These are phyloP conservation scores for Perithous albicinctus DNA, from an alignment of 2,888 invertebrate species.

Conservation along the genomic window DNA sequence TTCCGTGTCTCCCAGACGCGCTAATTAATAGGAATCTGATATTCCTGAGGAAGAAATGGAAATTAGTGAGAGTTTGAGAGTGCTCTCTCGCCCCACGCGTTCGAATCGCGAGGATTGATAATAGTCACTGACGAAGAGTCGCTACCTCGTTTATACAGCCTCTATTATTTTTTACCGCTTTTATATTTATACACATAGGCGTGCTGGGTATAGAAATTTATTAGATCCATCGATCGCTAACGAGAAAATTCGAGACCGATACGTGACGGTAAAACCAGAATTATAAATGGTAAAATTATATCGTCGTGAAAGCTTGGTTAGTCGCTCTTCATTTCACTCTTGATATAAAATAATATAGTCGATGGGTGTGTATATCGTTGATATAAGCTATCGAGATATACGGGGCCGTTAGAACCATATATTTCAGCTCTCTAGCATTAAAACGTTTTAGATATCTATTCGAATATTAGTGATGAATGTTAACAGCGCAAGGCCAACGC, in stretches of 20 bases:
- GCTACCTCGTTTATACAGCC: conserved; percentile 20
- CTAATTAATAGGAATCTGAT: conserved; percentile 77
- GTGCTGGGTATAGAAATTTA: conserved; percentile 72
- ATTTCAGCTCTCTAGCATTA: neutral
- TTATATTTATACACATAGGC: conserved; percentile 13
- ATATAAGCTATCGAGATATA: conserved; percentile 21
- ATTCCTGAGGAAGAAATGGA: conserved; percentile 61
- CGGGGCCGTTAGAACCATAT: neutral
- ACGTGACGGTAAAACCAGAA: conserved; percentile 68
- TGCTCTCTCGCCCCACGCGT: neutral
- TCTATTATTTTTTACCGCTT: conserved; percentile 30
- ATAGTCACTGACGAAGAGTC: conserved; percentile 41
- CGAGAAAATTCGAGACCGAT: conserved; percentile 69
- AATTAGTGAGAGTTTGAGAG: conserved; percentile 30
- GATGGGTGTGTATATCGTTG: neutral
- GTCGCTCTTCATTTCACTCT: conserved; percentile 5
- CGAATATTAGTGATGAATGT: neutral
- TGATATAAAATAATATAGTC: neutral
- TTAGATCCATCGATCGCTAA: conserved; percentile 73
- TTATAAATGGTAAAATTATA: conserved; percentile 64
- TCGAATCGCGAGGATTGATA: conserved; percentile 46
- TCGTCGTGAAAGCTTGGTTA: conserved; percentile 19
- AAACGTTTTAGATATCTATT: neutral
- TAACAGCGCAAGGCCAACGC: neutral
- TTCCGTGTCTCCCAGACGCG: neutral